Evolutionary conservation across 2,888 invertebrate species (phyloP), one percentile per base, ranked within the genome.

Genomic region (Nebria salina): DNA sequence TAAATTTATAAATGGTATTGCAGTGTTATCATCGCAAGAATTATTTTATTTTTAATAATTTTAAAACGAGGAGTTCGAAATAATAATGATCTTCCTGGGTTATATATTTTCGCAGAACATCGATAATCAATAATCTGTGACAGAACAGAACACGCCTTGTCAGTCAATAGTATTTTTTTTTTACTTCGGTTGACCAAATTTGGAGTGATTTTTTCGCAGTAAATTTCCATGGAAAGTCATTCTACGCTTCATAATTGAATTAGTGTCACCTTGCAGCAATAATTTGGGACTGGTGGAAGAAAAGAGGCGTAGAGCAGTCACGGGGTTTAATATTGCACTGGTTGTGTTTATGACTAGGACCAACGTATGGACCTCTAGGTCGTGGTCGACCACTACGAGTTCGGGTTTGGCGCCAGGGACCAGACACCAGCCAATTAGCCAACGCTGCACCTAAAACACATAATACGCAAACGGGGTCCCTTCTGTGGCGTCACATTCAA

Each of bases 351-450:
- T 54, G 54, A 34, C 34, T 5, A 34, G 54, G 54, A 34, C 34
- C 7, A 54, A 54, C 4, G 6, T 9, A 68, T 25, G 26, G 26
- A 11, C 68, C 68, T 68, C 9, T 68, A 25, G 68, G 42, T 41
- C 73, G 26, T 42, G 34, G 43, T 41, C 73, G 34, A 20, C 73
- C 41, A 34, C 42, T 42, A 9, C 34, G 73, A 34, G 34, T 13
- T 15, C 43, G 34, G 65, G n/a, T 41, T 74, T 79, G 79, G 79
- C 79, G 79, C 79, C 79, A 79, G 20, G 74, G 74, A 75, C 79
- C 74, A 80, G 80, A 80, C 80, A 75, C 75, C 65, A 72, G 15
- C 80, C 80, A 80, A 80, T 80, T 80, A 80, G 80, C 75, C 79
- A 42, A 72, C 70, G 72, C 80, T 80, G 75, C 80, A 80, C 80